Evolutionary conservation across 2,113 vertebrate species (phyloP), one percentile per base, ranked within the genome.

Genomic region (Phyllopteryx taeniolatus): DNA sequence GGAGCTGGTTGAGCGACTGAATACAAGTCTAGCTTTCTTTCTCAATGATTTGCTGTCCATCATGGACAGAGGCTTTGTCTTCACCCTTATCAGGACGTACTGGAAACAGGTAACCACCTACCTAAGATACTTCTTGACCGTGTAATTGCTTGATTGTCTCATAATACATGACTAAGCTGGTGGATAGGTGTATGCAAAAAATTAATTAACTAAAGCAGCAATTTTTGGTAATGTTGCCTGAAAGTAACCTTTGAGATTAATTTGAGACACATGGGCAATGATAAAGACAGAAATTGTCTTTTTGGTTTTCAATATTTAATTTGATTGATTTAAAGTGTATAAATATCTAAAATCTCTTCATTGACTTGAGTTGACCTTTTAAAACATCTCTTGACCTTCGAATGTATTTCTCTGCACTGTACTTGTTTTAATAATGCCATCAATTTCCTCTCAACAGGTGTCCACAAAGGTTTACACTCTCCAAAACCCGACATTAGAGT

Each of bases 41-140:
- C 95, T 99, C 78, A 99, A 99, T 70, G 97, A 98, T 86, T 85
- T 99, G 57, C 90, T 99, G 75, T 99, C 97, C 64, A 94, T 99
- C 82, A 99, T 99, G 97, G 98, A 99, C 88, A 93, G 98, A 87
- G 98, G 97, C 65, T 99, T 98, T 85, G 96, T 99, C 81, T 98
- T 99, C 81, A 81, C 62, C 39, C 94, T 99, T 60, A 89, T 98
- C 83, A 98, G 94, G 84, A 92, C 94, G 54, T 98, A 94, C 90
- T 98, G 96, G 94, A 99, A 99, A 91, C 97, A 99, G 95, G 98
- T 98, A 92, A 12, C 27, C 14, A 17, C 4, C 8, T 66, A 39
- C 6, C n/a, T 70, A n/a, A 61, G 15, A 39, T 63, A 54, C 4
- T 63, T 67, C 22, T 54, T 51, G 19, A 15, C 47, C 17, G 63